phyloP scores from a whole-genome alignment of 2,797 vertebrate genomes.

The Pogonophryne albipinna region DNA sequence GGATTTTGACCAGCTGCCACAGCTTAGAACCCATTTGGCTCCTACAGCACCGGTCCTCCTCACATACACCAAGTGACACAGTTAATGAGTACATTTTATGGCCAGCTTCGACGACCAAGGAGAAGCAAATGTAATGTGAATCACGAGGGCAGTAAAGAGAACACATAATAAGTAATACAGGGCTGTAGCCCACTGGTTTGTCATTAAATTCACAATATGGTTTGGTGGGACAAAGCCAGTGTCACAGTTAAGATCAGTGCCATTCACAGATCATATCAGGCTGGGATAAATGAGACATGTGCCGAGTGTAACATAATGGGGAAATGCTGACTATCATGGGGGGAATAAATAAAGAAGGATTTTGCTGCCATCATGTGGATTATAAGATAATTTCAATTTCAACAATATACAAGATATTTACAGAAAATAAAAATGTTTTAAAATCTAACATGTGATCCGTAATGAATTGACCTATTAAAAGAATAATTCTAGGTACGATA shows the following conservation, averaged over 20 bases:
- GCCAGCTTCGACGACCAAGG: conserved; percentile 58
- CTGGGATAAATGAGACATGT: conserved; percentile 17
- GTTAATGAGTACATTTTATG: conserved; percentile 79
- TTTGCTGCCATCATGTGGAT: conserved; percentile 73
- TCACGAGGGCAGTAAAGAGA: conserved; percentile 66
- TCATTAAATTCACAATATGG: conserved; percentile 51
- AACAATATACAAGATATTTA: background rate
- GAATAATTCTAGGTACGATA: no score
- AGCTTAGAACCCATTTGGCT: conserved; percentile 71
- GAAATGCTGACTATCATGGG: background rate
- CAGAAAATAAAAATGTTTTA: no score
- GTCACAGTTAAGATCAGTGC: conserved; percentile 21
- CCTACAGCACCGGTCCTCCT: conserved; percentile 26
- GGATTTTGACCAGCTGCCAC: conserved; percentile 78
- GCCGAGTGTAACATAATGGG: background rate
- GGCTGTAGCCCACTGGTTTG: conserved; percentile 30
- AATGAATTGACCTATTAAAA: background rate
- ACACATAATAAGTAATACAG: conserved; percentile 45
- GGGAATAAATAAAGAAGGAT: conserved; percentile 31
- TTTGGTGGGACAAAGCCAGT: conserved; percentile 22
- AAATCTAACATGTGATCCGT: background rate
- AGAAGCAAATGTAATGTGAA: conserved; percentile 67
- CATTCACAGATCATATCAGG: conserved; percentile 34
- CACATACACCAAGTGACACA: conserved; percentile 40
- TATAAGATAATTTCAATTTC: background rate